phyloP scores from a whole-genome alignment of 2,113 vertebrate genomes.

The Climacteris rufus region DNA sequence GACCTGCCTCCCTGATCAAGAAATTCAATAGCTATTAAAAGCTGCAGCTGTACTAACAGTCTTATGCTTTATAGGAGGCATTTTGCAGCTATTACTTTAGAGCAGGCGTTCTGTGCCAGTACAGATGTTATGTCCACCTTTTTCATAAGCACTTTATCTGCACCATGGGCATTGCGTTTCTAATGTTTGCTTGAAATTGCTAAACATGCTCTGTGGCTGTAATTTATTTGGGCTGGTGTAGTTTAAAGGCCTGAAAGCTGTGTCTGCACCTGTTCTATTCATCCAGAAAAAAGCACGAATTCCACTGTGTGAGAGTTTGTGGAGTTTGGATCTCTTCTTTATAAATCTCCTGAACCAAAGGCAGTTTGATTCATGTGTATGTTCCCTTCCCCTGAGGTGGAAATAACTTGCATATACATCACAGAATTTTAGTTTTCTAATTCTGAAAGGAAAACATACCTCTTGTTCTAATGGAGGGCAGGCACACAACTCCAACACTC shows the following conservation, averaged over 20 bases:
- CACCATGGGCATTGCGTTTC: conserved; percentile 48
- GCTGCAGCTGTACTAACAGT: conserved; percentile 65
- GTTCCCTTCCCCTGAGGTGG: not conserved
- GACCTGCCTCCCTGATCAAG: conserved; percentile 46
- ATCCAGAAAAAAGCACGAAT: conserved; percentile 9
- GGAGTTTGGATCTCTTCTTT: not conserved
- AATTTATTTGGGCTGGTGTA: conserved; percentile 46
- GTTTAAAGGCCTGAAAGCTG: conserved; percentile 28
- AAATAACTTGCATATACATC: not conserved
- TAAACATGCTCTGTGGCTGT: conserved; percentile 1
- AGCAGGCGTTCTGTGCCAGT: conserved; percentile 7
- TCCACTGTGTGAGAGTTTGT: not conserved
- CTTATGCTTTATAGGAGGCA: conserved; percentile 38
- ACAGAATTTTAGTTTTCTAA: not conserved
- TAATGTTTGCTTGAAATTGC: conserved; percentile 24
- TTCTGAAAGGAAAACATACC: not conserved
- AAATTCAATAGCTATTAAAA: conserved; percentile 62
- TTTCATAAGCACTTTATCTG: conserved; percentile 55
- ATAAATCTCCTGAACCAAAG: not conserved
- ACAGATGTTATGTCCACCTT: conserved; percentile 48
- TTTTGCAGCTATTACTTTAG: conserved; percentile 56
- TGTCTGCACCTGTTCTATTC: conserved; percentile 53
- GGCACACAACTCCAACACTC: not conserved
- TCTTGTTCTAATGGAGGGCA: not conserved
- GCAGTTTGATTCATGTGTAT: not conserved